These are phyloP conservation scores for Epinephelus cyanopodus DNA, from an alignment of 2,113 vertebrate genomes.

Conservation along the genomic window DNA sequence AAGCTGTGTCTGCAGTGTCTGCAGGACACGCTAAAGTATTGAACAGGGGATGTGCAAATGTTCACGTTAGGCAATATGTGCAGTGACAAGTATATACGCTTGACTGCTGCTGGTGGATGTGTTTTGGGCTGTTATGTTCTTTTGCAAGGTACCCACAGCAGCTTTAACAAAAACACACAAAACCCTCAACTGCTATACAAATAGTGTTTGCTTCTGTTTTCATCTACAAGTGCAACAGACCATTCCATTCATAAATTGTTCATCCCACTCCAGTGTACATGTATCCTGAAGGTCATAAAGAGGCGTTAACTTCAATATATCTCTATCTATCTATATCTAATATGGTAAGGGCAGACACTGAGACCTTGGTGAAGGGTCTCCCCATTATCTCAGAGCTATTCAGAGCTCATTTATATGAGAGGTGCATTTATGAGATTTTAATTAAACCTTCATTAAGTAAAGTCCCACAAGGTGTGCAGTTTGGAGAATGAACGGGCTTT, in stretches of 20 bases:
- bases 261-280: background rate
- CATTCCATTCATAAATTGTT: no score
- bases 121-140: background rate
- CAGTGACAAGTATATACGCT: no score
- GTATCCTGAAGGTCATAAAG: conserved; percentile 25
- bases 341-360: background rate
- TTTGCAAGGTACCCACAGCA: background rate
- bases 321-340: background rate
- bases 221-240: no score
- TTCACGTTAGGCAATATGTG: no score
- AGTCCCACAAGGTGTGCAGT: conserved; percentile 54
- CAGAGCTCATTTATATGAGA: conserved; percentile 44
- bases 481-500: conserved; percentile 53
- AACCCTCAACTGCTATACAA: no score
- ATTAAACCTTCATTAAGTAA: conserved; percentile 68
- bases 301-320: background rate
- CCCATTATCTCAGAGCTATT: conserved; percentile 31
- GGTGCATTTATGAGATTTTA: conserved; percentile 63
- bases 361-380: conserved; percentile 23
- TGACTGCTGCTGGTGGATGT: no score
- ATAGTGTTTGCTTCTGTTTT: no score
- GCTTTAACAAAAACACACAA: background rate
- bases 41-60: no score
- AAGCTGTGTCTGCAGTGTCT: no score
- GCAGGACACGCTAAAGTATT: no score